Evolutionary conservation across 2,113 vertebrate genomes (phyloP), one percentile per base, ranked within the genome.

Genomic region (Dromaius novaehollandiae): DNA sequence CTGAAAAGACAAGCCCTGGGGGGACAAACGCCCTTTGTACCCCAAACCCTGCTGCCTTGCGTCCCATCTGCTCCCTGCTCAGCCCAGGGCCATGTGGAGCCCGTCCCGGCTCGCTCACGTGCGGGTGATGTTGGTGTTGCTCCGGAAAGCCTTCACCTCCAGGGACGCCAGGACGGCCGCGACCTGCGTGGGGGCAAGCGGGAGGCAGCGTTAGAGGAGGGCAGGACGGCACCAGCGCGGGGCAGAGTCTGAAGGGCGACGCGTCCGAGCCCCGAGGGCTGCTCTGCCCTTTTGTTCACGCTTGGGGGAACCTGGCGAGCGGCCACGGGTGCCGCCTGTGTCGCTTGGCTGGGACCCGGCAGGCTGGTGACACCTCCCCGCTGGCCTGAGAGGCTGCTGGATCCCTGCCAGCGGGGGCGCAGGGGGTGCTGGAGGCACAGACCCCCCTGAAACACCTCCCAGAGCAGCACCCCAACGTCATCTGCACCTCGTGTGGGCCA

Each of bases 71-170:
- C 18, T 60, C 32, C 30, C 56, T 56, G 55, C 56, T 58, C 8
- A 15, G 56, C 44, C 44, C 15, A 14, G 44, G 44, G 44, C 44
- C 4, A 44, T 50, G 63, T 0, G 1, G 53, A 50, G 25, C 60
- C 13, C 7, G 9, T 40, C 51, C 51, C 28, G 28, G 82, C 44
- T 0, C 19, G 95, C 96, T 97, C 71, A 97, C 96, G 0, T 91
- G 82, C 82, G 75, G 15, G 88, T 96, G 85, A 97, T 81, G 50
- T 96, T 91, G 90, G 64, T 88, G 88, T 94, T 97, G 50, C 71
- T 70, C 90, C 63, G 79, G 89, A 97, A 97, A 91, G 78, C 64
- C 48, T 97, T 94, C 24, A 96, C 70, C 26, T 93, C 71, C 82
- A 97, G 55, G 64, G 95, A 96, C 26, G 26, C 82, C 90, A 97